Conservation (phyloP, 1,140 invertebrate species). For the Chironomus striatipennis region DNA sequence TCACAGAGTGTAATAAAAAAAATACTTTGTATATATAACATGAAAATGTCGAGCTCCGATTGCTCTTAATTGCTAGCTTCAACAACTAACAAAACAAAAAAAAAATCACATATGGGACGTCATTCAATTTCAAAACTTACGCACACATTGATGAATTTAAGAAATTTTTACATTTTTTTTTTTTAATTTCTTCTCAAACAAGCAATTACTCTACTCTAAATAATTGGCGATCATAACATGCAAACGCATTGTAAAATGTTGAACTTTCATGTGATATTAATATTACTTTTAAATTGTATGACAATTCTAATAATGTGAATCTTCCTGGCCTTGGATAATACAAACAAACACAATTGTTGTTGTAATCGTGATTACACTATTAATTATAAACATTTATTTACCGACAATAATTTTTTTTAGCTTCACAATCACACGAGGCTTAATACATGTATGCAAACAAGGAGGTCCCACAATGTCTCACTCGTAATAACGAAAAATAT, state of each 20-base stretch:
- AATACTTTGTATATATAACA: background rate
- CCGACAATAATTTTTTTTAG: background rate
- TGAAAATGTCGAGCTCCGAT: constrained; percentile 11
- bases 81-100: background rate
- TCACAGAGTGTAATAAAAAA: constrained; percentile 8
- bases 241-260: background rate
- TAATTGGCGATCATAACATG: background rate
- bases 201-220: background rate
- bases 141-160: background rate
- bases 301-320: background rate
- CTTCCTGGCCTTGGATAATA: constrained; percentile 9
- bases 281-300: no score
- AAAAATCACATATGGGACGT: background rate
- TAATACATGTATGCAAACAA: background rate
- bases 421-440: background rate
- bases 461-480: constrained; percentile 20
- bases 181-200: background rate
- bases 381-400: no score
- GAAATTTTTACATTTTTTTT: no score
- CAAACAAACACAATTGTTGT: background rate
- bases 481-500: background rate
- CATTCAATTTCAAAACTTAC: background rate
- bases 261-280: no score
- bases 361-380: background rate
- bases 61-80: constrained; percentile 12